Conservation (phyloP, 1,140 invertebrate genomes). For the Melitaea cinxia region DNA sequence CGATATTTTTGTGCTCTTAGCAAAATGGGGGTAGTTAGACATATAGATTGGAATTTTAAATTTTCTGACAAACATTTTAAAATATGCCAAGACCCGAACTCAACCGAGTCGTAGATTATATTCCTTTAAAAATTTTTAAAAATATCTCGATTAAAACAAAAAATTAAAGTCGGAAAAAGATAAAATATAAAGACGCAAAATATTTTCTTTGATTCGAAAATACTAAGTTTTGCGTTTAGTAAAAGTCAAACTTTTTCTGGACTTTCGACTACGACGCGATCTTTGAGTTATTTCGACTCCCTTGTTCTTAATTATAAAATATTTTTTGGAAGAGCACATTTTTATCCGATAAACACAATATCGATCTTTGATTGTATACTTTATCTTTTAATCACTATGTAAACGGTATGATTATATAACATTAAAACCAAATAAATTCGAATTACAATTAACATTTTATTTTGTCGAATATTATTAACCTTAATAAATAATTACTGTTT, state of each 20-base stretch:
- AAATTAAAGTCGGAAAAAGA: not conserved
- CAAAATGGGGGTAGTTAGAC: too few relatives aligned
- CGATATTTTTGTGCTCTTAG: too few relatives aligned
- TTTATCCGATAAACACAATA: not conserved
- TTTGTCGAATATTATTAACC: not conserved
- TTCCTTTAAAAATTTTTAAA: not conserved
- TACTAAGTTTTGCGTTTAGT: constrained; percentile 8
- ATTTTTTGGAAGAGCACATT: not conserved
- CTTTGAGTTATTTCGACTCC: not conserved
- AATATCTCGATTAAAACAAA: not conserved
- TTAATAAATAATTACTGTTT: not conserved
- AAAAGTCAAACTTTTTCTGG: not conserved
- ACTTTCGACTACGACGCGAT: not conserved
- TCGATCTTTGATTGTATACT: not conserved
- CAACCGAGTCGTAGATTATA: constrained; percentile 2
- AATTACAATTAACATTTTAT: not conserved
- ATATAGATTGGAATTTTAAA: too few relatives aligned
- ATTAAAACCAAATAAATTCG: not conserved
- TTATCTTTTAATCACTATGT: not conserved
- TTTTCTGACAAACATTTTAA: too few relatives aligned
- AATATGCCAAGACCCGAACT: too few relatives aligned
- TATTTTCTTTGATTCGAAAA: constrained; percentile 7
- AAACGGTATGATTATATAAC: not conserved
- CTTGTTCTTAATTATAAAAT: not conserved
- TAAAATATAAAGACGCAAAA: not conserved